Evolutionary conservation across 1,140 invertebrate species (phyloP).

Genomic region (Dinoponera quadriceps): DNA sequence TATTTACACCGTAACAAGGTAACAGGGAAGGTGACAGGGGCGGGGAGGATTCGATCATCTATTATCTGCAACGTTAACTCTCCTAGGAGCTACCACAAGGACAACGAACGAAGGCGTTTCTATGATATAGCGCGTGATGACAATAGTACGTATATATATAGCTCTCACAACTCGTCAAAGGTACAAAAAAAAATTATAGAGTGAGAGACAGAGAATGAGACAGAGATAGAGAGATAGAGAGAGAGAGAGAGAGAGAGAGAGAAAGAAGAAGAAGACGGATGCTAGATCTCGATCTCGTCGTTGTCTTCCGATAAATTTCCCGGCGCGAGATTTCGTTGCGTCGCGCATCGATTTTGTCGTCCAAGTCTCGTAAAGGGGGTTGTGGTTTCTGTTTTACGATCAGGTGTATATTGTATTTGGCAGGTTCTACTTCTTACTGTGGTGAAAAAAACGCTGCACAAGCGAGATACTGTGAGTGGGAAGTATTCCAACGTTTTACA

Average conservation of each 20-base stretch:
- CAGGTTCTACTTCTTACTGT: conserved; percentile 84
- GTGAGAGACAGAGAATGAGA: too few relatives aligned
- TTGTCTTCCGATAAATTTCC: not conserved
- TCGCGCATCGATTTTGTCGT: conserved; percentile 73
- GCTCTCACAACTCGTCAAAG: conserved; percentile 38
- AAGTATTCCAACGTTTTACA: conserved; percentile 83
- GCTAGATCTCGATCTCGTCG: conserved; percentile 19
- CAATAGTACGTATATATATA: conserved; percentile 58
- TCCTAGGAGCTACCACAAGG: conserved; percentile 57
- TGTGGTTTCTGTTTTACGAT: conserved; percentile 62
- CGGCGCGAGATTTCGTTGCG: conserved; percentile 46
- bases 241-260: not conserved
- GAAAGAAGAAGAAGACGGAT: conserved; percentile 24
- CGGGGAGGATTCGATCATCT: conserved; percentile 50
- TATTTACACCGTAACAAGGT: conserved; percentile 56
- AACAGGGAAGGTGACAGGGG: conserved; percentile 51
- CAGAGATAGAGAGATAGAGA: not conserved
- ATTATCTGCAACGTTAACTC: conserved; percentile 60
- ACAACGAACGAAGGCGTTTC: conserved; percentile 55
- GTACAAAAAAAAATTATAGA: not conserved
- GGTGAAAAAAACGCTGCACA: conserved; percentile 85
- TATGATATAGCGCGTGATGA: conserved; percentile 54
- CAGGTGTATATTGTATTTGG: conserved; percentile 76
- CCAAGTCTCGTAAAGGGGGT: conserved; percentile 56
- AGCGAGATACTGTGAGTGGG: conserved; percentile 85